Evolutionary conservation across 2,797 vertebrate genomes (phyloP), one percentile per base, ranked within the genome.

Genomic region (Myripristis jacobus): DNA sequence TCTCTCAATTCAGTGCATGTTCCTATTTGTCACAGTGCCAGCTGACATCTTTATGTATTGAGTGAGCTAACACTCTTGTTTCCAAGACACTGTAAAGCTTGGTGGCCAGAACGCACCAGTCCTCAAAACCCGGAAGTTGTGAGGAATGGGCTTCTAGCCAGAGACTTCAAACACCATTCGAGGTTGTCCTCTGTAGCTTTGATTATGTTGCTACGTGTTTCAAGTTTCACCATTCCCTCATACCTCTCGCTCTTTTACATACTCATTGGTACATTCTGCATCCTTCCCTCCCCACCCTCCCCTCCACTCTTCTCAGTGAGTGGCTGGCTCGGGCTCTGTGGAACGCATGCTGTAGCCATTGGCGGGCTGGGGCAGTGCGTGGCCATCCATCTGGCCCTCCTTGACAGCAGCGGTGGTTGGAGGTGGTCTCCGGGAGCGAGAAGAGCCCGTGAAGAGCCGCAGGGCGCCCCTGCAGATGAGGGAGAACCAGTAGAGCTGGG

Each of bases 401-500:
- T 91, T 91, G 24, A 87, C 38, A 8, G 81, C 63, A 2, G 72
- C 47, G 0, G 86, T 31, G 50, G 80, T 31, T 0, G 76, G 3
- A 10, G 80, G 79, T 2, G 85, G 87, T 51, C 87, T 86, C 75
- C 73, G 90, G 41, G 92, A 92, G 81, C 88, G 92, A 3, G 89
- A 89, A 53, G 89, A 73, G 66, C 93, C 89, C 15, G 52, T 89
- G 84, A 94, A 94, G 65, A 94, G 88, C 68, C 95, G 95, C 74
- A 96, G 89, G 19, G 96, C 96, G 1, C 95, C 95, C 0, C 95
- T 89, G 92, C 95, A 97, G 90, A 97, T 97, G 46, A 97, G 94
- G 75, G 93, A 95, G 88, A 97, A 97, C 96, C 96, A 97, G 86
- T 97, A 97, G 89, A 97, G 91, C 91, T 97, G 96, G 0, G 96